These are phyloP conservation scores for Scolopax rusticola DNA, from an alignment of 2,797 vertebrate species.

Conservation along the genomic window DNA sequence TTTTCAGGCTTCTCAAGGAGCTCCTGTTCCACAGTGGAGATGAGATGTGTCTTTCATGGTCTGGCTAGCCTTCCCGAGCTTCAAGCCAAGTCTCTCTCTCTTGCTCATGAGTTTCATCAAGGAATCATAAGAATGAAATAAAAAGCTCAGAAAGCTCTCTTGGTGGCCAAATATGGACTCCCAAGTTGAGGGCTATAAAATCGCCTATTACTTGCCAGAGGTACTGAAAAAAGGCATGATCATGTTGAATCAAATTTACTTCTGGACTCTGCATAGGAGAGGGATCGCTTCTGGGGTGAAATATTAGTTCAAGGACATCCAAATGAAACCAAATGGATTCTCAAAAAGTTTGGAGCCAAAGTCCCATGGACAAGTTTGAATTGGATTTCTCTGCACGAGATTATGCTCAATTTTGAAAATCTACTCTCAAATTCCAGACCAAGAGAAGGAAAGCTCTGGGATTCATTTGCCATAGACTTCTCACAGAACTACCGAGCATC, in stretches of 20 bases:
- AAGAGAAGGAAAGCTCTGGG: slow-evolving; percentile 19
- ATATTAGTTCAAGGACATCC: not conserved
- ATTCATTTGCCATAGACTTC: slow-evolving; percentile 23
- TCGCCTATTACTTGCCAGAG: not conserved
- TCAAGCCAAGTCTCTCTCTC: not conserved
- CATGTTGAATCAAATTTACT: not conserved
- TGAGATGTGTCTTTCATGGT: not conserved
- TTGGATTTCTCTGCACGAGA: not conserved
- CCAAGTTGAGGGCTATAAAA: not conserved
- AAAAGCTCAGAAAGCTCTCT: not conserved
- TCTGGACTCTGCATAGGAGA: not conserved
- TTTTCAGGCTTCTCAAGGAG: not conserved
- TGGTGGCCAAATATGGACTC: not conserved
- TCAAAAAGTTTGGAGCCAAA: not conserved
- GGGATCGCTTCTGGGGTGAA: not conserved
- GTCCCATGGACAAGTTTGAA: not conserved
- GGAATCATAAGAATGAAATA: not conserved
- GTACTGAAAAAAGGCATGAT: not conserved
- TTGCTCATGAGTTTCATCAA: not conserved
- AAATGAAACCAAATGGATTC: not conserved
- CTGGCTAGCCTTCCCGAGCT: not conserved
- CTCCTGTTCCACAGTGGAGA: not conserved
- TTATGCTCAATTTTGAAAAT: not conserved
- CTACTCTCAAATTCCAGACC: not conserved
- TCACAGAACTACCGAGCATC: not conserved